Base-by-base conservation (phyloP, 2,888 invertebrate species). In the Sphaerophoria rueppellii region DNA sequence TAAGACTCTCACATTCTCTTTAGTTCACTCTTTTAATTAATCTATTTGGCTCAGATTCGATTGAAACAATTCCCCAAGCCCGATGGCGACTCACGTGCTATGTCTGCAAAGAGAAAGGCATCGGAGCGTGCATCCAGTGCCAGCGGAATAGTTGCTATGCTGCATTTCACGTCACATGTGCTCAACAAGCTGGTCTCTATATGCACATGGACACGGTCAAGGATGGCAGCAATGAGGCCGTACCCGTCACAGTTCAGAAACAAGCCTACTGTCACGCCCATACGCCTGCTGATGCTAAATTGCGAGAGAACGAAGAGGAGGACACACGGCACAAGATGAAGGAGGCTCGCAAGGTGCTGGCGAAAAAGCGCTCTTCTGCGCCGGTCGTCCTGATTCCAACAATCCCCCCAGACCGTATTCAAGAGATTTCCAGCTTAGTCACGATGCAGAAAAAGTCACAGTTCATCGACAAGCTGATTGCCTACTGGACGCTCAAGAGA, bases 111-210 rank as follows among this genome's bases (percentile, higher is more conserved):
- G 96, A 97, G 89, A 94, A 96, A 79, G 96, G 96, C 40, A 96
- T 96, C 0, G 99, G 99, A 4, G 99, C 99, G 0, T 99, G 99
- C 90, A 99, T 99, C 86, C 99, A 99, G 92, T 99, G 99, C 91
- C 98, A 99, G 92, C 97, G 98, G 89, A 96, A 95, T 88, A 98
- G 97, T 91, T 99, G 99, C 91, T 99, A 98, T 91, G 96, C 98
- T 7, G 99, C 99, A 0, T 99, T 99, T 92, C 99, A 99, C 91
- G 99, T 99, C 4, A 99, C 99, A 0, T 99, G 99, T 92, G 99
- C 99, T 0, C 98, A 99, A 91, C 98, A 97, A 90, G 98, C 98
- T 34, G 94, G 95, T 0, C 93, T 99, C 0, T 96, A 97, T 90
- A 98, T 98, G 98, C 96, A 97, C 89, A 98, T 99, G 96, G 97